Evolutionary conservation across 1,140 invertebrate genomes (phyloP).

Genomic region (Cherax quadricarinatus): DNA sequence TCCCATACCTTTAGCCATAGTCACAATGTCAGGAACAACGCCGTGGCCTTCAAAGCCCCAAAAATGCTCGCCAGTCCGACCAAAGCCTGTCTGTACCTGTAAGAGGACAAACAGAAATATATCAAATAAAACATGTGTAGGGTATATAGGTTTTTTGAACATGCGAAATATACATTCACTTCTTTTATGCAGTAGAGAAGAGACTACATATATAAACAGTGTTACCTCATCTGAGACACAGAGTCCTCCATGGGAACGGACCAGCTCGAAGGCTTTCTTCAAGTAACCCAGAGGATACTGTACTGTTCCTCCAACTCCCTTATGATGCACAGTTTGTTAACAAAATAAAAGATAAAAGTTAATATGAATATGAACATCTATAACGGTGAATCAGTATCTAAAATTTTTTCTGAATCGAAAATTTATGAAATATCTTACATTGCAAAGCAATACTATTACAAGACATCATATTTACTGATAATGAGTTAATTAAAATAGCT

Average conservation of each 20-base stretch:
- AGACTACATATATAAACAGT: neutral
- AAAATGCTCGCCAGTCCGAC: constrained; percentile 92
- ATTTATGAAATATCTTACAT: no score
- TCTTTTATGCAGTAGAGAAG: no score
- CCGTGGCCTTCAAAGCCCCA: constrained; percentile 96
- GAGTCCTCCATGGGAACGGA: constrained; percentile 89
- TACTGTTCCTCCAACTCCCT: constrained; percentile 92
- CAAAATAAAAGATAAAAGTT: neutral
- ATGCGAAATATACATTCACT: no score
- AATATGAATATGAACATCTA: neutral
- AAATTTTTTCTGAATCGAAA: no score
- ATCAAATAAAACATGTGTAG: no score
- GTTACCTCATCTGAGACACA: constrained; percentile 93
- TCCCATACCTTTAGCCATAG: constrained; percentile 91
- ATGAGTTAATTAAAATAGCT: no score
- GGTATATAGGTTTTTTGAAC: no score
- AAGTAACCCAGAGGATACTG: constrained; percentile 95
- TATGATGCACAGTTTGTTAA: neutral
- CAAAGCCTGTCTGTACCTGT: constrained; percentile 96
- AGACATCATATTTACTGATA: no score
- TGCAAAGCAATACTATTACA: no score
- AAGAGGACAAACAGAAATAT: constrained; percentile 13
- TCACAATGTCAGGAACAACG: constrained; percentile 94
- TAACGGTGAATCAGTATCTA: no score
- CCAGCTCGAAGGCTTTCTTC: constrained; percentile 87